Base-by-base conservation (phyloP, 1,140 invertebrate species). In the Drosophila pallidifrons region DNA sequence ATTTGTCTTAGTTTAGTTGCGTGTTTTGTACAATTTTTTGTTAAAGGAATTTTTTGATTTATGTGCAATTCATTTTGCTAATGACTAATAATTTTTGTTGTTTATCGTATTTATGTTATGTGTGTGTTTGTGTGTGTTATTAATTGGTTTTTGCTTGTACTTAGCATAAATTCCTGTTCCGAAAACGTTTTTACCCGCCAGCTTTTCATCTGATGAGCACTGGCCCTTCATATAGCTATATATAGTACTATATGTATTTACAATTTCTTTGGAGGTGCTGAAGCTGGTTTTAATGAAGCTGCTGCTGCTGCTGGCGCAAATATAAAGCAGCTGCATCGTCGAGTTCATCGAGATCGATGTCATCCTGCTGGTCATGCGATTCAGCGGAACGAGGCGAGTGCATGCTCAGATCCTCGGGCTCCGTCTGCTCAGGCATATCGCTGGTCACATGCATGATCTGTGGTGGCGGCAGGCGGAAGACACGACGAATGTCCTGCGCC, bases 361-460 rank as follows among this genome's bases (percentile, higher is more conserved):
- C 92, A 11, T 92, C 83, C 49, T 88, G 69, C 38, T 77, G 73
- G 5, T 81, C 65, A 11, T 79, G 57, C 43, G 82, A 81, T 10
- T 68, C 78, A 1, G 77, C 60, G 81, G 64, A 93, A 81, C 86
- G 83, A 5, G 91, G 89, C 41, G 91, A 91, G 47, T 89, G 91
- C 94, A 96, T 95, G 5, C 95, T 96, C 16, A 98, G 93, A 91
- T 98, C 97, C 91, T 98, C 97, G 0, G 97, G 97, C 91, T 98
- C 97, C 0, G 97, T 98, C 92, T 98, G 97, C 91, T 97, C 97
- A 3, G 95, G 81, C 47, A 93, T 83, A 3, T 93, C 89, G 15
- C 92, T 92, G 35, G 92, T 74, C 30, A 92, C 77, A 49, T 80
- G 86, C 52, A 83, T 71, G 13, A 89, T 83, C 52, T 93, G 91